These are phyloP conservation scores for Vulpes vulpes DNA, from an alignment of 2,113 vertebrate species.

Conservation along the genomic window DNA sequence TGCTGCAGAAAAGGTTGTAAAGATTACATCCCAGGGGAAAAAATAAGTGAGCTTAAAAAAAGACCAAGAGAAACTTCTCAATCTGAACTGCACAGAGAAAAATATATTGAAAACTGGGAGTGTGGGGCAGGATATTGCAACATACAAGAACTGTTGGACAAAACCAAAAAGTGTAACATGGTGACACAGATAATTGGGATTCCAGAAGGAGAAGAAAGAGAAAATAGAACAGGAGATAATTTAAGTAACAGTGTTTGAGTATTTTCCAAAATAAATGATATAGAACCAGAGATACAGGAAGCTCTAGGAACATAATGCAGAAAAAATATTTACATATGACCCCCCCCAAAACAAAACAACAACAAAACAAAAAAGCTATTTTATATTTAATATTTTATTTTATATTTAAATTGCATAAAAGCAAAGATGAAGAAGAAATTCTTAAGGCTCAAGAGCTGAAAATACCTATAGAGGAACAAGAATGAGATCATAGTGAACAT, in stretches of 20 bases:
- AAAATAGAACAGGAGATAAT: not conserved
- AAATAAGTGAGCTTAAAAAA: not conserved
- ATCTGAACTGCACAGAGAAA: not conserved
- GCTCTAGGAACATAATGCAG: not conserved
- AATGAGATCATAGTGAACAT: not conserved
- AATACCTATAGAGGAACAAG: not conserved
- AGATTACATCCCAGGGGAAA: not conserved
- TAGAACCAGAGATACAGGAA: not conserved
- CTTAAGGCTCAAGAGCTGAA: not conserved
- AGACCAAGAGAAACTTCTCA: not conserved
- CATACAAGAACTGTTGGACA: not conserved
- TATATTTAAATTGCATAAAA: not conserved
- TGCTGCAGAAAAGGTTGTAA: not conserved
- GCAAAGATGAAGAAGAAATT: not conserved
- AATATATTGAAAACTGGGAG: not conserved
- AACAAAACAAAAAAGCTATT: not conserved
- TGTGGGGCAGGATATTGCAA: not conserved
- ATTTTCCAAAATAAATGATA: not conserved
- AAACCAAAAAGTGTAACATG: not conserved
- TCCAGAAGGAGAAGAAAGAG: not conserved
- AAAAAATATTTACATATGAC: not conserved
- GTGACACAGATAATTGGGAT: not conserved
- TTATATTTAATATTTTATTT: not conserved
- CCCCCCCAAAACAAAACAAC: not conserved
- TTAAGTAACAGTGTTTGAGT: not conserved